Evolutionary conservation across 2,888 invertebrate genomes (phyloP), one percentile per base, ranked within the genome.

Genomic region (Epinotia bilunana): DNA sequence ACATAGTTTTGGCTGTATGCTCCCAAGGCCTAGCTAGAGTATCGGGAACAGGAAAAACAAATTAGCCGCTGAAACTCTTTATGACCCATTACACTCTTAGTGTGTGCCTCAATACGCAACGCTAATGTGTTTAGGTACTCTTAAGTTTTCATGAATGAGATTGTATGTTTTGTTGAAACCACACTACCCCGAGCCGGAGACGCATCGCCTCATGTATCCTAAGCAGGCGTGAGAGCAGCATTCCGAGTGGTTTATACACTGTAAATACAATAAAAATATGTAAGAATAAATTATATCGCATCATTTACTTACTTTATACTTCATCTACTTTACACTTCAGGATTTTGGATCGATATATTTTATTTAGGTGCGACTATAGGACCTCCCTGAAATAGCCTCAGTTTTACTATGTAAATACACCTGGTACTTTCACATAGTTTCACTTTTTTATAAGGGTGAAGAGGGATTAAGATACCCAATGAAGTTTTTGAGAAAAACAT

Each of bases 191-290:
- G 77, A 80, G 55, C 83, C 81, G 3, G 88, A 86, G 43, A 91
- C 91, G 76, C 91, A 92, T 70, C 81, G 84, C 81, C 83, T 88
- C 86, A 87, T 76, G 78, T 85, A 92, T 20, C 89, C 89, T 49
- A 89, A 79, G 67, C 92, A 92, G 0, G 89, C 77, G 61, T 85
- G 82, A 2, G 86, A 79, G 76, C 92, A 92, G 83, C 92, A 92
- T 58, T 92, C 88, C 1, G 78, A 79, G 79, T 91, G 89, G 60
- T 74, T 80, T 7, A 79, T 81, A 77, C 92, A 92, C 92, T 91
- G 85, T 28, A 86, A 82, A 79, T 69, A 77, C 79, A 76, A 76
- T 68, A 57, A 55, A 13, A 68, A 33, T 55, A 76, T 60, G 39
- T 72, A 70, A 70, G 58, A 67, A 53, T 4, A 71, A 20, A 46